Base-by-base conservation (phyloP, 53 echinoderm and acorn worm genomes). In the Hippasteria phrygiana region DNA sequence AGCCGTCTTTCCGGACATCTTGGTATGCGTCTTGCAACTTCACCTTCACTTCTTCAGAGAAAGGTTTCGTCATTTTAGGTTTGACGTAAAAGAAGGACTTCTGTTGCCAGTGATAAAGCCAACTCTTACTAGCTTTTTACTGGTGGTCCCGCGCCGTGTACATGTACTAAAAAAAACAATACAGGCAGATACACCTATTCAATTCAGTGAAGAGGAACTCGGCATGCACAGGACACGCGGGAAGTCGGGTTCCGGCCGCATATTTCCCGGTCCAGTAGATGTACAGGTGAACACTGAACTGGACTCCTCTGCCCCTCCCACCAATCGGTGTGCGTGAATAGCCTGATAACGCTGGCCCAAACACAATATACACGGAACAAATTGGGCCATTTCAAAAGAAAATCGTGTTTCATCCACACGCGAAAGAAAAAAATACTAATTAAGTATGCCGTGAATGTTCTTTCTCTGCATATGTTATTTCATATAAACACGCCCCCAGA, bases 231-330 rank as follows among this genome's bases (percentile, higher is more conserved):
- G 13, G 1, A 66, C 34, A 10, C 7, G 13, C 67, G 2, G 67
- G 67, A 35, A 66, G 67, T 66, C 67, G 13, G 67, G 67, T 66
- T 35, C 67, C 67, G 67, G 67, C 35, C 67, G 67, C 36, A 13
- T 10, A 3, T 66, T 66, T 66, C 67, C 67, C 34, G 67, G 33
- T 9, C 13, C 36, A 16, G 11, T 33, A 35, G 16, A 66, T 35
- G 13, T 35, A 32, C 33, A 13, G 67, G 26, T 35, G 34, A 34
- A 34, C 18, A 35, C 4, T 35, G 36, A 17, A 17, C 67, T 35
- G 34, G 67, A 32, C 67, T 66, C 67, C 62, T 17, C 20, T 59
- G 24, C 59, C 59, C n/a, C 59, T 59, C 59, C 26, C 24, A 59
- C 59, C 59, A 24, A n/a, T n/a, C n/a, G 59, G 2, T 8, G 6